Evolutionary conservation across 1,140 invertebrate genomes (phyloP).

Genomic region (Kradibia gibbosae): DNA sequence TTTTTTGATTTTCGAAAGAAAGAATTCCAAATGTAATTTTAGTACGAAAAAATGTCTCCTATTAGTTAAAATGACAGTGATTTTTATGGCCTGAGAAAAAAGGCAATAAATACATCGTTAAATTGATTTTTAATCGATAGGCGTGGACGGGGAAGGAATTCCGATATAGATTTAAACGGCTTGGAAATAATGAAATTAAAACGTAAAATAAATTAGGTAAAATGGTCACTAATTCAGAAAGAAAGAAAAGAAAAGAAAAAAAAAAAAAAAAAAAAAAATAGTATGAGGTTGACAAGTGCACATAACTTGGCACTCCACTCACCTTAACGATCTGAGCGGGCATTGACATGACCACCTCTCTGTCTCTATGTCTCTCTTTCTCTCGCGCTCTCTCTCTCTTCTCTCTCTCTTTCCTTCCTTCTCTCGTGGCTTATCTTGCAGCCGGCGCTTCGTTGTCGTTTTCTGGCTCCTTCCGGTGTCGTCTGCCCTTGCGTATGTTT

Average conservation of each 20-base stretch:
- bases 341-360: slow-evolving; percentile 49
- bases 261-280: too few species aligned
- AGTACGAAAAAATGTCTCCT: too few species aligned
- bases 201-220: not conserved
- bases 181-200: not conserved
- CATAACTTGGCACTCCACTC: slow-evolving; percentile 48
- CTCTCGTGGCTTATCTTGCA: slow-evolving; percentile 29
- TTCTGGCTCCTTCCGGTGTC: slow-evolving; percentile 49
- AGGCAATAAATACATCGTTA: too few species aligned
- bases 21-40: too few species aligned
- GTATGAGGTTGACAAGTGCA: slow-evolving; percentile 42
- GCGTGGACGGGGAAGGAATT: too few species aligned
- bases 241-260: too few species aligned
- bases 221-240: not conserved
- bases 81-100: too few species aligned
- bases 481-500: slow-evolving; percentile 71
- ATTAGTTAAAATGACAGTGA: too few species aligned
- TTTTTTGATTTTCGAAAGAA: too few species aligned
- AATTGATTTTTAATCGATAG: too few species aligned
- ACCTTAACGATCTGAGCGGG: slow-evolving; percentile 52
- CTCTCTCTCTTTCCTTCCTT: slow-evolving; percentile 37
- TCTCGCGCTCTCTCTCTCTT: slow-evolving; percentile 35
- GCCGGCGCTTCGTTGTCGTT: slow-evolving; percentile 29
- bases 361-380: slow-evolving; percentile 43
- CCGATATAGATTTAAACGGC: not conserved